phyloP scores from a whole-genome alignment of 2,888 invertebrate genomes.

The Epirrhoe alternata region DNA sequence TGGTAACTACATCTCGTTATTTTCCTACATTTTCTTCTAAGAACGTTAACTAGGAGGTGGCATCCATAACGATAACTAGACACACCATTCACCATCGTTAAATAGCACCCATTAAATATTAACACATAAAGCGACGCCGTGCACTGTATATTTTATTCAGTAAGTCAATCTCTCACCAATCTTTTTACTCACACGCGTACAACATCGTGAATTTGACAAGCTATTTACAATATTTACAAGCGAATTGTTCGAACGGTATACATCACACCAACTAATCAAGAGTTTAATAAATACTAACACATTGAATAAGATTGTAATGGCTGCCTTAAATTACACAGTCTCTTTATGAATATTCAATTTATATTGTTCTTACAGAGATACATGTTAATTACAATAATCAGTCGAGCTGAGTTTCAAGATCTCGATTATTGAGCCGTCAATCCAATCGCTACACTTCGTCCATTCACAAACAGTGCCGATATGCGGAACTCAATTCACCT shows the following conservation, averaged over 20 bases:
- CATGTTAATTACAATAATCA: slow-evolving; percentile 73
- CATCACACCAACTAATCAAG: slow-evolving; percentile 43
- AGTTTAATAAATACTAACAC: slow-evolving; percentile 38
- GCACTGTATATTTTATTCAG: slow-evolving; percentile 47
- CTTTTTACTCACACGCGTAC: slow-evolving; percentile 3
- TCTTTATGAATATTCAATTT: slow-evolving; percentile 69
- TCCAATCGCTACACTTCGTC: slow-evolving; percentile 39
- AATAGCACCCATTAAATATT: slow-evolving; percentile 83
- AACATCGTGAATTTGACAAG: slow-evolving; percentile 15
- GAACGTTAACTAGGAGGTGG: slow-evolving; percentile 54
- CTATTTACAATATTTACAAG: slow-evolving; percentile 64
- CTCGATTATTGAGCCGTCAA: slow-evolving; percentile 66
- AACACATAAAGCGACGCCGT: slow-evolving; percentile 75
- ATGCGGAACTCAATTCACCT: slow-evolving; percentile 24
- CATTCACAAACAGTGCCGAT: background rate
- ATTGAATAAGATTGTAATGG: slow-evolving; percentile 61
- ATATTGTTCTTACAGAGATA: slow-evolving; percentile 80
- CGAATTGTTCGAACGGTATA: slow-evolving; percentile 58
- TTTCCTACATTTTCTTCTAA: slow-evolving; percentile 58
- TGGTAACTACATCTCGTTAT: slow-evolving; percentile 75
- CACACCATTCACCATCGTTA: slow-evolving; percentile 78
- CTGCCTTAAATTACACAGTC: slow-evolving; percentile 79
- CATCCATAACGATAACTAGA: slow-evolving; percentile 52
- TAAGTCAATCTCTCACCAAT: background rate
- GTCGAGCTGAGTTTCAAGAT: slow-evolving; percentile 72